Conservation (phyloP, 2,797 vertebrate genomes). For the Euthynnus affinis region DNA sequence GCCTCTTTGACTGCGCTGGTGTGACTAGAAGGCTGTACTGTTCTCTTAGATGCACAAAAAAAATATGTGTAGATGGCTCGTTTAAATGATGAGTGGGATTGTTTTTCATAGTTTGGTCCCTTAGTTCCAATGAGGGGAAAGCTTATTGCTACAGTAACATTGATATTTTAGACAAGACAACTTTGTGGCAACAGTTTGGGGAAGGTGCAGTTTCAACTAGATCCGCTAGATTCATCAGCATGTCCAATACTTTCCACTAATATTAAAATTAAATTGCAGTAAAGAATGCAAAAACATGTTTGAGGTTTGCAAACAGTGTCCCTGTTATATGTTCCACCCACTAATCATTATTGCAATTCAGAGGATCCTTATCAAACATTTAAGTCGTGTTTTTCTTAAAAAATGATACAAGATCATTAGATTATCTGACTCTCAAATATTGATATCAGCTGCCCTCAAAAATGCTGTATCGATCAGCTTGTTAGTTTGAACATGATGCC, state of each 20-base stretch:
- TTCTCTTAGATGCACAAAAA: not conserved
- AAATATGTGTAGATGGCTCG: not conserved
- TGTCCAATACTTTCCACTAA: not conserved
- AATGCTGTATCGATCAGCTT: not conserved
- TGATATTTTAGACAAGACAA: not conserved
- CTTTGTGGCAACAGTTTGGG: conserved; percentile 7
- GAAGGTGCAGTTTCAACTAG: not conserved
- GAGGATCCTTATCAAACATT: not conserved
- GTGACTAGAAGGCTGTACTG: not conserved
- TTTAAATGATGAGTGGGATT: conserved; percentile 1
- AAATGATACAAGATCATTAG: no score
- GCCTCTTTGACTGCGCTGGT: conserved; percentile 2
- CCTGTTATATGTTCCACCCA: no score
- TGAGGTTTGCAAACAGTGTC: not conserved
- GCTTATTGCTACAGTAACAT: not conserved
- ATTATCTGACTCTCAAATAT: not conserved
- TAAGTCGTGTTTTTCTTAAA: not conserved
- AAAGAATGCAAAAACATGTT: conserved; percentile 12
- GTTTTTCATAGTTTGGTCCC: not conserved
- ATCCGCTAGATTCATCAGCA: not conserved
- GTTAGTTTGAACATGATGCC: no score
- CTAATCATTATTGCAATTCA: no score
- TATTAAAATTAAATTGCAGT: not conserved
- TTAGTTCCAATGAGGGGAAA: not conserved
- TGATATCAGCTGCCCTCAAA: not conserved